Percentiles rank a stretch among this genome's conserved stretches.
phyloP scores from a whole-genome alignment of 2,113 vertebrate species.

The Festucalex cinctus region DNA sequence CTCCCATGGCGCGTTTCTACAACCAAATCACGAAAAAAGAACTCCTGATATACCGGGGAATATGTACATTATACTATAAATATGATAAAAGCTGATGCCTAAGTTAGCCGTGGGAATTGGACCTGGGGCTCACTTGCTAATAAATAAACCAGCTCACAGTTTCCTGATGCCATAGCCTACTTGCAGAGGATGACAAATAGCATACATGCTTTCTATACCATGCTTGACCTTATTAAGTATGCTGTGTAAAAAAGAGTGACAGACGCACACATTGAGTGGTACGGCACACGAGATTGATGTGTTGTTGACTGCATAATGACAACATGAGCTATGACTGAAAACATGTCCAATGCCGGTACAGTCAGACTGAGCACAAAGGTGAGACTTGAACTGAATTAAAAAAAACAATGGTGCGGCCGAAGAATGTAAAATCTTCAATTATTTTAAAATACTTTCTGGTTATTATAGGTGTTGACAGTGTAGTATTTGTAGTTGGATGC shows the following conservation, averaged over 20 bases:
- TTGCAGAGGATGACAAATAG: background rate
- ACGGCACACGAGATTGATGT: background rate
- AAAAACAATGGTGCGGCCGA: too few species aligned
- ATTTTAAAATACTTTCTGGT: too few species aligned
- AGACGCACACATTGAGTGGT: background rate
- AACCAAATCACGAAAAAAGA: slow-evolving; percentile 31
- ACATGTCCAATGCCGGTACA: background rate
- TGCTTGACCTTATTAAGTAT: background rate
- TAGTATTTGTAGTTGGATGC: too few species aligned
- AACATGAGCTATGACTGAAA: background rate
- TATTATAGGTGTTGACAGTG: too few species aligned
- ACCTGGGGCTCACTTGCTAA: too few species aligned
- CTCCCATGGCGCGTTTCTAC: slow-evolving; percentile 19
- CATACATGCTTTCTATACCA: background rate
- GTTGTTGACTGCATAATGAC: background rate
- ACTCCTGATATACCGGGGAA: slow-evolving; percentile 43
- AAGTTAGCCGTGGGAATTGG: too few species aligned
- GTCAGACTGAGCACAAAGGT: background rate
- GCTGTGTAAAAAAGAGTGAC: background rate
- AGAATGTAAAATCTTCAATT: too few species aligned
- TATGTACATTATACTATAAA: slow-evolving; percentile 16
- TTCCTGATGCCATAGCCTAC: background rate
- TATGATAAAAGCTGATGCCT: slow-evolving; percentile 59
- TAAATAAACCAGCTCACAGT: background rate
- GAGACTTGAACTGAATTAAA: background rate